phyloP scores from a whole-genome alignment of 2,888 invertebrate genomes.

The Oligia strigilis region DNA sequence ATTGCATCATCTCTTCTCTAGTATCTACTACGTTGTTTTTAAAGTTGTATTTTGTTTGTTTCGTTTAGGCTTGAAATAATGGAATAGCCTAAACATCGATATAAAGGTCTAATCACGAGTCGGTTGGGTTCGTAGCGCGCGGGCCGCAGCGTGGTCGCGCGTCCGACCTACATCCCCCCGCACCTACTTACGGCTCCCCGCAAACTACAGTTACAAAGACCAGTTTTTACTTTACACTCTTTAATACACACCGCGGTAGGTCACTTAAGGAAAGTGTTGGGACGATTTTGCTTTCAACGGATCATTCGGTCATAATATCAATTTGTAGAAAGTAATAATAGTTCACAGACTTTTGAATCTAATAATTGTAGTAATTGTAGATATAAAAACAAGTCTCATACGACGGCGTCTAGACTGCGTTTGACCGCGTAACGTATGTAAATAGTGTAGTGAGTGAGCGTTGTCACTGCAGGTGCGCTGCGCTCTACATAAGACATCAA shows the following conservation, averaged over 20 bases:
- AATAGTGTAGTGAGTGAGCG: constrained; percentile 24
- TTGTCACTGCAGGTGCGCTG: constrained; percentile 17
- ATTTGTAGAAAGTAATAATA: constrained; percentile 88
- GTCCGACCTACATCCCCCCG: constrained; percentile 81
- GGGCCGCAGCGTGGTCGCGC: constrained; percentile 66
- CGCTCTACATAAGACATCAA: constrained; percentile 63
- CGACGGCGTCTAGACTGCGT: constrained; percentile 57
- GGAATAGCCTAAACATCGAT: constrained; percentile 19
- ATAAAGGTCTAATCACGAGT: constrained; percentile 54
- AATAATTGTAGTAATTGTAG: constrained; percentile 32
- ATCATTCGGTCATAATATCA: constrained; percentile 76
- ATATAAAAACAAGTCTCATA: constrained; percentile 47
- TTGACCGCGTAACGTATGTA: constrained; percentile 44
- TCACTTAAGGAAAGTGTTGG: constrained; percentile 88
- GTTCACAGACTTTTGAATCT: constrained; percentile 74
- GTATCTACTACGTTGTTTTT: constrained; percentile 12
- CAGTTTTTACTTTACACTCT: constrained; percentile 84
- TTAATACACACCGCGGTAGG: constrained; percentile 79
- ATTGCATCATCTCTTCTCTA: constrained; percentile 62
- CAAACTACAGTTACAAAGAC: constrained; percentile 86
- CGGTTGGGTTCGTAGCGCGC: constrained; percentile 42
- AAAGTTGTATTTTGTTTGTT: constrained; percentile 11
- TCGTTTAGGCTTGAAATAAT: constrained; percentile 10
- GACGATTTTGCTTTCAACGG: constrained; percentile 88
- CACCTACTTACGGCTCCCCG: constrained; percentile 65